Evolutionary conservation across 2,797 vertebrate genomes (phyloP), one percentile per base, ranked within the genome.

Genomic region (Lycodopsis pacificus): DNA sequence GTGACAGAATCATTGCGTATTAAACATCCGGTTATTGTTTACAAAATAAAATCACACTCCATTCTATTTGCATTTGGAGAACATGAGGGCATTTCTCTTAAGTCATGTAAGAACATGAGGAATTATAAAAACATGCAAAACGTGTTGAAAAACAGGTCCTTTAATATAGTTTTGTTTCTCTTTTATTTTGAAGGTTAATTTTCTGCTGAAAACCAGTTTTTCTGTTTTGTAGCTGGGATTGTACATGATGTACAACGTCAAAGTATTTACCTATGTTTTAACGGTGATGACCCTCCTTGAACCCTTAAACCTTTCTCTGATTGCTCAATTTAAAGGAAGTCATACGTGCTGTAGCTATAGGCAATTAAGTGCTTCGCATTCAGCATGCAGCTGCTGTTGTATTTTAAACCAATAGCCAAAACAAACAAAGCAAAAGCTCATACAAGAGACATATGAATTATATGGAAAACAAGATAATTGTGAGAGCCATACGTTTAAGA

Each of bases 151-250:
- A 27, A 12, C 3, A 49, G 4, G 25, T 65, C 20, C 3, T 51
- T 14, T n/a, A 7, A 51, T 7, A 3, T 38, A 10, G 19, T 20
- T 56, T 53, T 19, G 4, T 58, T 20, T 13, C 1, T 57, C 32
- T 20, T 80, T 80, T 68, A 72, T 69, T 85, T 44, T 76, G 79
- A 84, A 67, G 12, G 48, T 14, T 19, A 10, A 19, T 4, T 15
- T 40, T 48, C 15, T 20, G 3, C 48, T 32, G 48, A 34, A 38
- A 56, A 63, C 6, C 44, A 13, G 2, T 27, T 4, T 44, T 27
- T 25, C 30, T 32, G 3, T 62, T 17, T 42, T 25, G 22, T 11
- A 17, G 9, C 48, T 59, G 57, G 6, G 7, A n/a, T 73, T 20
- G 17, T 19, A 38, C 25, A 48, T 3, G 0, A 7, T 42, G 48